phyloP scores from a whole-genome alignment of 2,113 vertebrate species.

The Pachypanchax playfairii region DNA sequence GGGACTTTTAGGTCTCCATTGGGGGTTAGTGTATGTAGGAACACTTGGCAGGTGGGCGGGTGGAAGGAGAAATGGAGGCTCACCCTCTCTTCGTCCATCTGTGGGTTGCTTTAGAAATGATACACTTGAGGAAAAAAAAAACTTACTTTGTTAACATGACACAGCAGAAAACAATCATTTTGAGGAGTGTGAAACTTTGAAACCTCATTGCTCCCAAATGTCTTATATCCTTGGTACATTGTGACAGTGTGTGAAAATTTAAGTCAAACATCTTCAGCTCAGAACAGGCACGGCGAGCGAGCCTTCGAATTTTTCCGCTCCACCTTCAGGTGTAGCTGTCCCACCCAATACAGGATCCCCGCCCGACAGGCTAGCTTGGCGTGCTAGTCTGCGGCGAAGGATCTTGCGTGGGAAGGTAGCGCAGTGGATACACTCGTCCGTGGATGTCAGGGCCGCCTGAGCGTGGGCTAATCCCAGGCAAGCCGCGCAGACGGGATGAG shows the following conservation, averaged over 20 bases:
- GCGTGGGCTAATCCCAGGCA: no score
- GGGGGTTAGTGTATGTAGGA: slow-evolving; percentile 47
- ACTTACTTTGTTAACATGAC: slow-evolving; percentile 17
- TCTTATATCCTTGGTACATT: slow-evolving; percentile 4
- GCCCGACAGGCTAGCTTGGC: no score
- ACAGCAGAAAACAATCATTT: background rate
- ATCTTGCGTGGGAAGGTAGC: no score
- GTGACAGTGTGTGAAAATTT: background rate
- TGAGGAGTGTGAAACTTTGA: background rate
- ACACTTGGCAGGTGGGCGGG: slow-evolving; percentile 55
- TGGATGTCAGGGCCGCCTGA: no score
- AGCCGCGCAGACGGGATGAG: no score
- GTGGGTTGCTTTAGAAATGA: slow-evolving; percentile 40
- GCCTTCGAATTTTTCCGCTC: no score
- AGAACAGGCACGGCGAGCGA: no score
- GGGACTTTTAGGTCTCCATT: slow-evolving; percentile 58
- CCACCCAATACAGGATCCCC: no score
- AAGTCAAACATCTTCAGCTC: background rate
- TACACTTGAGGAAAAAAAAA: slow-evolving; percentile 10
- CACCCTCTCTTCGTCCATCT: slow-evolving; percentile 24
- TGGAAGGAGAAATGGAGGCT: slow-evolving; percentile 49
- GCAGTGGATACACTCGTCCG: no score
- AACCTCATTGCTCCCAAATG: background rate
- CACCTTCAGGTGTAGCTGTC: no score
- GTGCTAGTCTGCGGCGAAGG: no score